Evolutionary conservation across 37 sponge, comb jelly and placozoan species (phyloP), one percentile per base, ranked within the genome.

Genomic region (Spongia lamella): DNA sequence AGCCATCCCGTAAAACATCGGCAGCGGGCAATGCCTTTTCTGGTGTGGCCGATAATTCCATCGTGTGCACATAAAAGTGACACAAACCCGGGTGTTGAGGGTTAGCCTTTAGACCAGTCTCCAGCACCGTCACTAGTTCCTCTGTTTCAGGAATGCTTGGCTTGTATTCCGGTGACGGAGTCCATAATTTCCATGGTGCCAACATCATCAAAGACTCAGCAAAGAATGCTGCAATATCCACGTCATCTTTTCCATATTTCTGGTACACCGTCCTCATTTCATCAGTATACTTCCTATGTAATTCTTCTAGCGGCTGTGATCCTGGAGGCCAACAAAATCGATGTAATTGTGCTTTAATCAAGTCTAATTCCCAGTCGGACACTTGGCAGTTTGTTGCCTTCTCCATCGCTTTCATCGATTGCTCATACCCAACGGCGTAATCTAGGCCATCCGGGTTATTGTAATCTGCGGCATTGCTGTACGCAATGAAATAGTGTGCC

Each of bases 141-240:
- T 62, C 76, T 58, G 88, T 87, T 60, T 81, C 88, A 1, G 76
- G 77, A 5, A 80, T 76, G 31, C 72, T 76, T 26, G 81, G 77
- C 62, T 75, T 70, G 49, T 65, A 30, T 19, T 81, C 63, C n/a
- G 81, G 81, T 22, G 63, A 68, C 21, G 56, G 0, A 1, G 70
- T 81, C 88, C 88, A 87, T 39, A 87, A 50, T 32, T 54, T 61
- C 88, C 88, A 87, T 29, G 88, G 88, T 16, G 81, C 81, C 30
- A 87, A 49, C 61, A 71, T 75, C 88, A 87, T 87, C 81, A 87
- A 56, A 0, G 88, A 80, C 72, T 87, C 88, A 1, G 82, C 88
- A 75, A 81, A 87, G 66, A 87, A 53, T 24, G 81, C 66, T 24
- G 88, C 77, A 56, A 87, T 75, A 36, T 75, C 81, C 7, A 60